phyloP scores from a whole-genome alignment of 2,113 vertebrate species.

The Semnornis frantzii region DNA sequence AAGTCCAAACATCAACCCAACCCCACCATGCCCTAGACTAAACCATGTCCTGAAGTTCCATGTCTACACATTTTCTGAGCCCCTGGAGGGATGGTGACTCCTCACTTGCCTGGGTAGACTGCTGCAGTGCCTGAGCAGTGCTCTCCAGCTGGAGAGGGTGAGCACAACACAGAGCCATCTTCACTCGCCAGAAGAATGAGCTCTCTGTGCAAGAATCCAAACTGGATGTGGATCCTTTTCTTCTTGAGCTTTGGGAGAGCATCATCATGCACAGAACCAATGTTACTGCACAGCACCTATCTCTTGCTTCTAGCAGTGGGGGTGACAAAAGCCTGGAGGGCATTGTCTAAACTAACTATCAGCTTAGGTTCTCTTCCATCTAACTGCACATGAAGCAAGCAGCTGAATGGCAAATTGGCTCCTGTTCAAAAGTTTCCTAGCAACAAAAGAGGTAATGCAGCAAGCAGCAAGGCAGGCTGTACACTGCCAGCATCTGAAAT shows the following conservation, averaged over 20 bases:
- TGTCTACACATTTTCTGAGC: no score
- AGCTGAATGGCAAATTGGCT: slow-evolving; percentile 35
- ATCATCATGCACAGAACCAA: not conserved
- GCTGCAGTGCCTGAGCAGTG: no score
- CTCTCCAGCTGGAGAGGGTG: not conserved
- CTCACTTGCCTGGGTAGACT: no score
- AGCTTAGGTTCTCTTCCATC: not conserved
- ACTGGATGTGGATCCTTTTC: not conserved
- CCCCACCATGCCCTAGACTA: no score
- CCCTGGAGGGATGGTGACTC: no score
- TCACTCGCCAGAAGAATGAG: not conserved
- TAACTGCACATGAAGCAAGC: slow-evolving; percentile 17
- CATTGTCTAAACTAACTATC: not conserved
- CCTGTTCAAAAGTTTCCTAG: slow-evolving; percentile 74
- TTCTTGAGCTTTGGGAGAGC: not conserved
- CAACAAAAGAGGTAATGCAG: slow-evolving; percentile 68
- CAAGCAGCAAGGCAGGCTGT: slow-evolving; percentile 23
- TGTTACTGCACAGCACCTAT: not conserved
- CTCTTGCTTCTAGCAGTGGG: not conserved
- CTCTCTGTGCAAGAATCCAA: not conserved
- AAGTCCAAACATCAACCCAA: no score
- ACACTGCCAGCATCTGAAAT: slow-evolving; percentile 38
- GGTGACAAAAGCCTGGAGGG: not conserved
- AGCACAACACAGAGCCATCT: not conserved
- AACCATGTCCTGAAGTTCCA: no score